phyloP scores from a whole-genome alignment of 1,140 invertebrate genomes.

The Drosophila funebris region DNA sequence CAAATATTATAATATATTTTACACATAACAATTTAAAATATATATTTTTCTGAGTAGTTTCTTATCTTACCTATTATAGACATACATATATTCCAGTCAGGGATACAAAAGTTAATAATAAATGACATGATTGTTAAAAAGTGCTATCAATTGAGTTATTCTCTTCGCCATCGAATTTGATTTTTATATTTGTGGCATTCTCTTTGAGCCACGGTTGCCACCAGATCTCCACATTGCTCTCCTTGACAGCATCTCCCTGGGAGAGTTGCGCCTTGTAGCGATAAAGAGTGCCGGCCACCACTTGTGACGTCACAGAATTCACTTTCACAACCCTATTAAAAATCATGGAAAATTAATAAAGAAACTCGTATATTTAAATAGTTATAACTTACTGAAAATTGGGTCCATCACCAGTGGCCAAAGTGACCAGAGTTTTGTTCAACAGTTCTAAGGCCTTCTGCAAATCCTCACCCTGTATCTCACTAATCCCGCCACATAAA shows the following conservation, averaged over 20 bases:
- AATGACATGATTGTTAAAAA: not conserved
- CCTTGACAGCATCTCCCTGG: slow-evolving; percentile 44
- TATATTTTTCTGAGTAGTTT: no score
- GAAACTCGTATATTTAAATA: not conserved
- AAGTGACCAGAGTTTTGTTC: slow-evolving; percentile 31
- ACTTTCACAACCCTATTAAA: slow-evolving; percentile 52
- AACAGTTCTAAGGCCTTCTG: slow-evolving; percentile 31
- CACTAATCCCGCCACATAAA: slow-evolving; percentile 20
- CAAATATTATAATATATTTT: no score
- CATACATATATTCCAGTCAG: no score
- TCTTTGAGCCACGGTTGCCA: slow-evolving; percentile 7
- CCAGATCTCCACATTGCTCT: slow-evolving; percentile 56
- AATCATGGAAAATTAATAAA: not conserved
- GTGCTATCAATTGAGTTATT: not conserved
- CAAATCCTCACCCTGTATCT: slow-evolving; percentile 23
- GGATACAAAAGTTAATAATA: no score
- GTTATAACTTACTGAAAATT: slow-evolving; percentile 40
- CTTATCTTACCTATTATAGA: no score
- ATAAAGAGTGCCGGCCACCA: slow-evolving; percentile 54
- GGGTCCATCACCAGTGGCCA: slow-evolving; percentile 43
- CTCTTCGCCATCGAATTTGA: slow-evolving; percentile 7
- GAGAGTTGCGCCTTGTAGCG: slow-evolving; percentile 55
- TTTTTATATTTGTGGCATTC: slow-evolving; percentile 8
- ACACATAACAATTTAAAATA: no score
- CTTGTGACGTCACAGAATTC: slow-evolving; percentile 45